Conservation (phyloP, 2,888 invertebrate genomes). For the Metacarcinus magister region DNA sequence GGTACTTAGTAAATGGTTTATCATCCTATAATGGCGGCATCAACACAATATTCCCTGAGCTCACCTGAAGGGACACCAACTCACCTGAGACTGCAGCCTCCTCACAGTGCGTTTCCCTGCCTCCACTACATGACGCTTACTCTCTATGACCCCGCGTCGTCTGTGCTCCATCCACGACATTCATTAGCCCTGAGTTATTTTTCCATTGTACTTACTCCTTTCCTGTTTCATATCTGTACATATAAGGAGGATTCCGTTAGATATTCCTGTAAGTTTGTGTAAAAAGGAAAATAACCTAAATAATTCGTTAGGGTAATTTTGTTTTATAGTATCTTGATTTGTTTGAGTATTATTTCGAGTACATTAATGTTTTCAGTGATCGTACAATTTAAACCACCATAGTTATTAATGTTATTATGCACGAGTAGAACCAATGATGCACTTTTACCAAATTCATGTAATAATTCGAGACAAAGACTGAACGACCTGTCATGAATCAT, state of each 20-base stretch:
- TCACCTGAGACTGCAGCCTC: not conserved
- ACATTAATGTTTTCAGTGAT: not conserved
- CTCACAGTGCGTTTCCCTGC: not conserved
- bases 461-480: not conserved
- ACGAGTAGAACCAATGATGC: not conserved
- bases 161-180: not conserved
- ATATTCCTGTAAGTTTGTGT: not conserved
- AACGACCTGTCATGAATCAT: not conserved
- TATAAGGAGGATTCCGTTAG: not conserved
- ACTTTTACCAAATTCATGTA: not conserved
- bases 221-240: not conserved
- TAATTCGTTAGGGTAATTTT: no score
- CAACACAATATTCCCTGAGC: not conserved
- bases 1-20: not conserved
- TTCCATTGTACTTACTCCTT: not conserved
- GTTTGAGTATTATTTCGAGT: not conserved
- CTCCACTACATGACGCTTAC: not conserved
- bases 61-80: not conserved
- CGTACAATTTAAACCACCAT: not conserved
- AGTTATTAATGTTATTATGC: not conserved
- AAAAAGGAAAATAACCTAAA: no score
- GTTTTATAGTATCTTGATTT: not conserved
- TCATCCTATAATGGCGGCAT: not conserved
- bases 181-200: not conserved
- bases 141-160: not conserved